Evolutionary conservation across 2,797 vertebrate species (phyloP), one percentile per base, ranked within the genome.

Genomic region (Diplodus sargus): DNA sequence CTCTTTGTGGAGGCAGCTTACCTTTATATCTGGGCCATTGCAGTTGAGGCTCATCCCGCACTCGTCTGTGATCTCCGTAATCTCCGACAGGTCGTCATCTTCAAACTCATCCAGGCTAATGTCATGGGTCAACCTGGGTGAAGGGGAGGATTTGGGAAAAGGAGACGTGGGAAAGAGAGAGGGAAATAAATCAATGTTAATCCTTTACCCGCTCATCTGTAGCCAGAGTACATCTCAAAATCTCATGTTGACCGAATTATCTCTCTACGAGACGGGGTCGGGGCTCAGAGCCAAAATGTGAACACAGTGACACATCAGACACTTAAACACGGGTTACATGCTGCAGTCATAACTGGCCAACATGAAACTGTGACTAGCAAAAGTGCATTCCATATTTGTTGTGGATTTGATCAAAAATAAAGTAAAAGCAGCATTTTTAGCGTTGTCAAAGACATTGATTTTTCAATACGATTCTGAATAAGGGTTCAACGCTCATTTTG

Each of bases 91-190:
- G 94, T 99, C 98, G 86, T 99, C 98, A 95, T 99, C 98, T 87
- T 99, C 98, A 92, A 99, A 99, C 89, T 97, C 98, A 85, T 99
- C 97, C 72, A 99, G 95, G 87, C 98, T 99, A 93, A 99, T 98
- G 93, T 99, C 98, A 20, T 99, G 97, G 86, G 97, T 99, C 92
- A 99, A 95, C 98, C 98, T 99, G 91, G 78, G 57, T 57, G 63
- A 61, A 28, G 69, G 34, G 51, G 20, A 39, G 66, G 78, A 85
- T 74, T 70, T 57, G 18, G 58, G 62, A 28, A 28, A 16, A 15
- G 45, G 48, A 17, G 18, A 9, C 13, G 49, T 4, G 49, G 11
- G 2, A n/a, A 48, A 47, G 47, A 67, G 47, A 12, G 53, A 58
- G 18, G 25, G 5, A 53, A 49, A 30, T 52, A 43, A 70, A 66